Base-by-base conservation (phyloP, 2,797 vertebrate genomes). In the Coregonus sp. region DNA sequence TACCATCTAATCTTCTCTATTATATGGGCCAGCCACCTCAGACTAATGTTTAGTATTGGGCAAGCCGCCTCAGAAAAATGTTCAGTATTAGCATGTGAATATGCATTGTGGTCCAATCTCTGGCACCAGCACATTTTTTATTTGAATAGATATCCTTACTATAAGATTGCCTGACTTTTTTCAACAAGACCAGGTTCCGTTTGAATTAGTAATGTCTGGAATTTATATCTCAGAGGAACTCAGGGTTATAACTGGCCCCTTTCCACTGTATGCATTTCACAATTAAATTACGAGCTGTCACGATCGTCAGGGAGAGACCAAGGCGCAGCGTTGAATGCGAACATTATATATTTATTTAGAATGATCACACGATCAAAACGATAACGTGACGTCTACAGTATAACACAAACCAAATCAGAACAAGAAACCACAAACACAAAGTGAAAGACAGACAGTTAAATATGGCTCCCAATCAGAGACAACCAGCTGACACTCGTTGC, bases 11-110 rank as follows among this genome's bases (percentile, higher is more conserved):
- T 0, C 33, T 33, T 33, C 33, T 33, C 33, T 33, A 33, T 33
- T 3, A 33, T 33, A 33, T 33, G 89, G 87, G 78, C 90, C 87
- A 86, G 79, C 90, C 88, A 37, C 37, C 37, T 37, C 37, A 37
- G 37, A 0, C 37, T 40, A 40, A 40, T 7, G 6, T 40, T 7
- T 6, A 40, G 37, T 40, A 40, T 40, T 40, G 37, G 88, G 78
- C 91, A 86, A 86, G 79, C 90, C 86, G 85, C 79, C 80, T 76
- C 82, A 91, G 90, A 92, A 90, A 92, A 92, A 91, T 84, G 87
- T 78, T 33, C 70, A 66, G 80, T 89, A 93, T 93, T 92, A 92
- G 86, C 88, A 93, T 93, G 83, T 91, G 89, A 93, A 93, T 89
- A 90, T 91, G 91, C 86, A 90, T 92, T 89, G 89, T 88, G 84